These are phyloP conservation scores for Pseudomyrmex cubaensis DNA, from an alignment of 1,140 invertebrate species.

Conservation along the genomic window DNA sequence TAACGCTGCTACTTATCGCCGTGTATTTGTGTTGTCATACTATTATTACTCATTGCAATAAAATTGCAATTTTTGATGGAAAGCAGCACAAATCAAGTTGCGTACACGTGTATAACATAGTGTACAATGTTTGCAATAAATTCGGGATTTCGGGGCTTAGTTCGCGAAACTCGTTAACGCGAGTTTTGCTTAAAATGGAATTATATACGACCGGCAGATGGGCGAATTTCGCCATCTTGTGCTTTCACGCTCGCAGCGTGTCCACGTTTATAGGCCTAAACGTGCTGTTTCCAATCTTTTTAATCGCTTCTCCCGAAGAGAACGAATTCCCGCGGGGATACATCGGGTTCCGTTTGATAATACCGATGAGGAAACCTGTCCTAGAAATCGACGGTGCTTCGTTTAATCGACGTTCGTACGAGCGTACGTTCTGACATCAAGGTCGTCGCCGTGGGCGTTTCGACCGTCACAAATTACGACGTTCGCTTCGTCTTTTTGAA, in stretches of 20 bases:
- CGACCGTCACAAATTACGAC: constrained; percentile 63
- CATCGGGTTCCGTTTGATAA: constrained; percentile 22
- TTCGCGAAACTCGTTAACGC: no score
- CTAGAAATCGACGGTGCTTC: constrained; percentile 35
- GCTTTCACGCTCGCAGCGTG: not conserved
- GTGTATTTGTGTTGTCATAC: no score
- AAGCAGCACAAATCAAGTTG: no score
- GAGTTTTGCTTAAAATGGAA: constrained; percentile 22
- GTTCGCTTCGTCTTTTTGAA: constrained; percentile 46
- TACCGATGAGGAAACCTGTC: constrained; percentile 36
- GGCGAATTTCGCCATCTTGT: constrained; percentile 8
- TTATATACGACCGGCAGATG: constrained; percentile 17
- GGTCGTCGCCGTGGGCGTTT: constrained; percentile 67
- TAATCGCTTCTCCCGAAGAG: not conserved
- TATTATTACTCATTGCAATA: no score
- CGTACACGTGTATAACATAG: no score
- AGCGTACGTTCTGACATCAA: constrained; percentile 28
- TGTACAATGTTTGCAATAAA: no score
- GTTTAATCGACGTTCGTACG: constrained; percentile 61
- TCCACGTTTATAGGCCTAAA: not conserved
- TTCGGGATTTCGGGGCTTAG: no score
- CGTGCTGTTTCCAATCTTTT: not conserved
- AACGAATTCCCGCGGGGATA: not conserved
- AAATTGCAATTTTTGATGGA: no score
- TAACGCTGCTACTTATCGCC: no score